phyloP scores from a whole-genome alignment of 2,797 vertebrate genomes.

The Sorex maritimensis region DNA sequence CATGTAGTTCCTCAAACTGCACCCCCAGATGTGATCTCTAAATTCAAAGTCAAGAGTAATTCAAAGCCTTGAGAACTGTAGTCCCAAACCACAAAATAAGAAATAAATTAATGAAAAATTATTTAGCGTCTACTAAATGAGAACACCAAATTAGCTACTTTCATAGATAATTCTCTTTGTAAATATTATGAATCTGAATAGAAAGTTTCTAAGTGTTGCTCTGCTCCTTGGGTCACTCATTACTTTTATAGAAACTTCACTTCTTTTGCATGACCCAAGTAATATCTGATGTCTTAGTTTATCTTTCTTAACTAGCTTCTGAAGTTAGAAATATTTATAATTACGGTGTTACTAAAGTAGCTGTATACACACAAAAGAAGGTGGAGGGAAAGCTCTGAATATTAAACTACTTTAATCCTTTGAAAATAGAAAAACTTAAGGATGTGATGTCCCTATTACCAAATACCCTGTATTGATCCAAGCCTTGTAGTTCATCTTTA shows the following conservation, averaged over 20 bases:
- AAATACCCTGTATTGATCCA: neutral
- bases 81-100: too few species aligned
- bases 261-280: neutral
- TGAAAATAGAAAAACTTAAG: neutral
- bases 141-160: neutral
- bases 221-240: neutral
- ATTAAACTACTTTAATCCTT: neutral
- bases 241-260: neutral
- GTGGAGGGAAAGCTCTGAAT: neutral
- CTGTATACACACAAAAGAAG: neutral
- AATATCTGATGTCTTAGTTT: neutral
- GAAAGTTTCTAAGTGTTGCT: neutral
- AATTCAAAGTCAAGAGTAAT: too few species aligned
- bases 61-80: too few species aligned
- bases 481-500: neutral
- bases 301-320: constrained; percentile 42
- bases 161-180: neutral
- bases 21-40: too few species aligned
- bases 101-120: too few species aligned
- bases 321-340: neutral
- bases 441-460: neutral
- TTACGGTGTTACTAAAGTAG: neutral
- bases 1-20: too few species aligned
- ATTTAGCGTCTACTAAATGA: neutral
- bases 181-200: neutral